Conservation (phyloP, 1,140 invertebrate genomes). For the Psilanteris sp. region DNA sequence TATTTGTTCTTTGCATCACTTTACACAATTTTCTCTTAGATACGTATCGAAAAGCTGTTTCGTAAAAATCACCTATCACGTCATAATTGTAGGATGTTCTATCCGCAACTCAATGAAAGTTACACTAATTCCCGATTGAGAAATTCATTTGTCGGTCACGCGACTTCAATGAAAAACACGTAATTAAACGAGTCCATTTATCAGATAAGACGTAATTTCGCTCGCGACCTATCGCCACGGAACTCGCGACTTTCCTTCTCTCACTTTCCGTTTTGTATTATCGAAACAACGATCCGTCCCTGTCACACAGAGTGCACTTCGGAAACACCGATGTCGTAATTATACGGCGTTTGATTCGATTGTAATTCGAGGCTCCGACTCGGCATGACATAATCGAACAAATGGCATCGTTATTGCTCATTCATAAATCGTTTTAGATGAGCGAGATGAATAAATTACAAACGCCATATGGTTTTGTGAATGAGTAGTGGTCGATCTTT, state of each 20-base stretch:
- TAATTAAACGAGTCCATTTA: constrained; percentile 68
- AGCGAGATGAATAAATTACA: constrained; percentile 38
- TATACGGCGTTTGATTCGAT: constrained; percentile 64
- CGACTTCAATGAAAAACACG: constrained; percentile 47
- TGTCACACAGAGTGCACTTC: constrained; percentile 16
- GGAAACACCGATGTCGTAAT: constrained; percentile 62
- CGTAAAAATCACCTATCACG: constrained; percentile 5
- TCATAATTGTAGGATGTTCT: constrained; percentile 28
- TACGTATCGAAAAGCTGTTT: constrained; percentile 17
- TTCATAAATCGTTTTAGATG: constrained; percentile 15
- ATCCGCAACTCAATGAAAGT: constrained; percentile 39
- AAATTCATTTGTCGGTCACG: constrained; percentile 61
- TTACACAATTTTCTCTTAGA: constrained; percentile 17
- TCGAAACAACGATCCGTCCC: constrained; percentile 1
- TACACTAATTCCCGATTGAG: constrained; percentile 41
- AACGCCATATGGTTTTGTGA: constrained; percentile 30
- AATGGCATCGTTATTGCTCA: constrained; percentile 53
- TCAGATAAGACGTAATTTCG: constrained; percentile 64
- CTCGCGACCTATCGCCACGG: constrained; percentile 49
- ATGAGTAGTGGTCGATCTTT: constrained; percentile 37
- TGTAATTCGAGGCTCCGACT: constrained; percentile 46
- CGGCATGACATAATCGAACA: constrained; percentile 66
- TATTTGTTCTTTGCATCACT: too few relatives aligned
- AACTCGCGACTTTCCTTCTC: constrained; percentile 21
- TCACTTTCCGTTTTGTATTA: constrained; percentile 12